Conservation (phyloP, 2,888 invertebrate species). For the Rotaria sp. region DNA sequence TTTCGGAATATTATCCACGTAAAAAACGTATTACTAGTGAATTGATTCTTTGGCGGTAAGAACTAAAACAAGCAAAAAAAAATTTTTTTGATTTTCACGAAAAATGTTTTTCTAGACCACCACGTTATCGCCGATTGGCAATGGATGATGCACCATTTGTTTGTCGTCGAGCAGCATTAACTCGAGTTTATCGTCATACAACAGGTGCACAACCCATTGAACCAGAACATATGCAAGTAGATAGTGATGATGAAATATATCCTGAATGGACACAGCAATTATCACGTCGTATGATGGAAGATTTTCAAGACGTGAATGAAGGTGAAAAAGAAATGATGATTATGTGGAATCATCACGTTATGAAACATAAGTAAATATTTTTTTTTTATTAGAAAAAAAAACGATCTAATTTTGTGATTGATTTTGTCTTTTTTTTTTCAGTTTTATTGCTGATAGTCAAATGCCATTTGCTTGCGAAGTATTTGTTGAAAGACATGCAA, state of each 20-base stretch:
- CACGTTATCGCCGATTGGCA: not conserved
- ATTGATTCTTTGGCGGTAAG: slow-evolving; percentile 17
- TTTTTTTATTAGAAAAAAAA: no score
- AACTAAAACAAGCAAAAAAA: not conserved
- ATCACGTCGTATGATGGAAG: slow-evolving; percentile 42
- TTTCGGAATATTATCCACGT: not conserved
- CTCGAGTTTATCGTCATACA: slow-evolving; percentile 37
- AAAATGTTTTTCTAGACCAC: not conserved
- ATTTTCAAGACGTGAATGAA: slow-evolving; percentile 40
- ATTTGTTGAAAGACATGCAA: slow-evolving; percentile 31
- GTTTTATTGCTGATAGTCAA: slow-evolving; percentile 39
- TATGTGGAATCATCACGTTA: slow-evolving; percentile 40
- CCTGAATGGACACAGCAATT: slow-evolving; percentile 38
- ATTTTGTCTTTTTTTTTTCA: not conserved
- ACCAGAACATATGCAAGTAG: slow-evolving; percentile 30
- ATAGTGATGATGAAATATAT: slow-evolving; percentile 36
- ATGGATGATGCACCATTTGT: not conserved
- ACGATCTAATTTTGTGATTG: no score
- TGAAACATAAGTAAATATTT: not conserved
- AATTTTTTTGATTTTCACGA: not conserved
- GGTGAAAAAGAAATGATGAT: slow-evolving; percentile 42
- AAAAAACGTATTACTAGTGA: not conserved
- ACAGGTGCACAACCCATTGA: slow-evolving; percentile 23
- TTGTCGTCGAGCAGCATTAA: slow-evolving; percentile 6
- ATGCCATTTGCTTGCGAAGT: slow-evolving; percentile 31